Evolutionary conservation across 2,888 invertebrate genomes (phyloP), one percentile per base, ranked within the genome.

Genomic region (Amphimallon solstitiale): DNA sequence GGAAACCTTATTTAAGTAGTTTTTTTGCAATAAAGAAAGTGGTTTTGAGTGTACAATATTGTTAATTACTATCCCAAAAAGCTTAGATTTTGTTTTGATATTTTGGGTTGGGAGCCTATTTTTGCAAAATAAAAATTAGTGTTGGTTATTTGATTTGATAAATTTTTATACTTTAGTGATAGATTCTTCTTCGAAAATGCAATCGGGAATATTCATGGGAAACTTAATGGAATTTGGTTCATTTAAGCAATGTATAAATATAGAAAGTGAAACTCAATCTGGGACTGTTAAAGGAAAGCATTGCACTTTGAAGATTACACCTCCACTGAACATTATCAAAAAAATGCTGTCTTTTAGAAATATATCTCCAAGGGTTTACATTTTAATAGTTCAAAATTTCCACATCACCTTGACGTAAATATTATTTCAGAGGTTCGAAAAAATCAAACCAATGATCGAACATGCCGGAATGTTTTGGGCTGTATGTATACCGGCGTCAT

Each of bases 111-210:
- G n/a, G n/a, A n/a, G n/a, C n/a, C n/a, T n/a, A n/a, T n/a, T n/a
- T n/a, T n/a, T n/a, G n/a, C n/a, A n/a, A n/a, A n/a, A n/a, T n/a
- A n/a, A n/a, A n/a, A n/a, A n/a, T n/a, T n/a, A n/a, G n/a, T n/a
- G n/a, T n/a, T n/a, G n/a, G n/a, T n/a, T n/a, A n/a, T n/a, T n/a
- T n/a, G n/a, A n/a, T n/a, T n/a, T n/a, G n/a, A n/a, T n/a, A n/a
- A 34, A 17, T 23, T 45, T 78, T 78, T 34, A 10, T 6, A 23
- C 56, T 65, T 38, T 72, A 85, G 85, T 85, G 85, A 70, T 84
- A 21, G 85, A 86, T 72, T 77, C 85, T 0, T 82, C 83, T 1
- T 83, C 84, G 1, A 85, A 85, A 73, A 69, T 84, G 0, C 85
- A 83, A 34, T 76, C 81, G 6, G 85, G 85, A 2, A 68, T 85